Base-by-base conservation (phyloP, 92 coral and sea anemone species). In the Heliopora coerulea region DNA sequence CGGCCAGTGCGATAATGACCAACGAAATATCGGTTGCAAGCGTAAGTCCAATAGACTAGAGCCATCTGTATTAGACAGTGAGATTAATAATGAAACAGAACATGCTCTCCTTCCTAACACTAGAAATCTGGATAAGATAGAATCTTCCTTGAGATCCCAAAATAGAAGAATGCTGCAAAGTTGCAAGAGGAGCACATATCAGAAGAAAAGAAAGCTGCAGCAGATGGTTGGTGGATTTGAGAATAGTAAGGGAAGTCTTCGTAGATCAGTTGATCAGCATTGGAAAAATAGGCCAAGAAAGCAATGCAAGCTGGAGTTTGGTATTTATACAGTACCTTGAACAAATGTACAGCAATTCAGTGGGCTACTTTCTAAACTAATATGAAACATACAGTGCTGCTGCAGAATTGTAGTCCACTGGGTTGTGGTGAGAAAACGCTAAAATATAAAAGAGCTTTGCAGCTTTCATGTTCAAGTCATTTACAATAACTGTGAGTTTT, bases 151-250 rank as follows among this genome's bases (percentile, higher is more conserved):
- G 29, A 67, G 74, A 29, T 56, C 74, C 26, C 9, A 59, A 67
- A 67, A 67, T 67, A 59, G 74, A 42, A 54, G 48, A n/a, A 13
- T 29, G 14, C 58, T 44, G 27, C 74, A 67, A 49, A 67, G 54
- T 24, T 67, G 50, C 37, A 48, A 67, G 34, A 59, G 34, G 12
- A 48, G 59, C 25, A 67, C 58, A 18, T 11, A 67, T 27, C 44
- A 30, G 58, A 46, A 35, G 48, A 67, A 67, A 14, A n/a, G 74
- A 17, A 67, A 67, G 41, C 13, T 67, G 15, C 40, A 8, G 3
- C 8, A 54, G 0, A 34, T 58, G 14, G 25, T 26, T 23, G 37
- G 37, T 58, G 63, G 32, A 7, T 8, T 27, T 26, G 37, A 58
- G 63, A 58, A n/a, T 8, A 25, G n/a, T 21, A 32, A 13, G 3